Base-by-base conservation (phyloP, 2,113 vertebrate genomes). In the Puntigrus tetrazona region DNA sequence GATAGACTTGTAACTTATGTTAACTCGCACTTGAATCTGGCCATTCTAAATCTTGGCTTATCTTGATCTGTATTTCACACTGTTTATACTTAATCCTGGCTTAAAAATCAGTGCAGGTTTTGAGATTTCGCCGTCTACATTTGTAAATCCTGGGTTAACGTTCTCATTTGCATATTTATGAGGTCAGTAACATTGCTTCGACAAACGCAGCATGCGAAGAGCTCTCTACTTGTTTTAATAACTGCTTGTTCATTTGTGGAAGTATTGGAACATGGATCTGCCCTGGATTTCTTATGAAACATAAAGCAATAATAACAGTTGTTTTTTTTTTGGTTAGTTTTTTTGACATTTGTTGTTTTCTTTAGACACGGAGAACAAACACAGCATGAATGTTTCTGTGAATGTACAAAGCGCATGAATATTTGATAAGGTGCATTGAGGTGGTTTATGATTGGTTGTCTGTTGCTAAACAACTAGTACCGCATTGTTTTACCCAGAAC, bases 101-200 rank as follows among this genome's bases (percentile, higher is more conserved):
- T 14, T 72, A 25, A n/a, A 70, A 72, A 72, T 16, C 38, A 43
- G 14, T 72, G 34, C 69, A 45, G 38, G 69, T 14, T 73, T 73
- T 7, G 69, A 25, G n/a, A 27, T 73, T 43, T 72, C 22, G 5
- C 38, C 22, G 8, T 36, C 65, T 73, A 27, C 70, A 73, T 73
- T 73, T 73, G n/a, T 73, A 73, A 73, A 45, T 45, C 38, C 2
- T 45, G 11, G 22, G 70, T 27, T 73, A 45, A 45, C 13, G 0
- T 73, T 25, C 22, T 45, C 11, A 73, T 73, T 73, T 73, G n/a
- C 70, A 45, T 45, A 73, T 73, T 73, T 43, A 73, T 73, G 69
- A 73, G 38, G 70, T 45, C 38, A 45, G 41, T 45, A 45, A 73
- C 70, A 45, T 73, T 73, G 70, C 70, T 45, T 73, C 14, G 70